phyloP scores from a whole-genome alignment of 2,113 vertebrate species.

The Astatoreochromis straeleni region DNA sequence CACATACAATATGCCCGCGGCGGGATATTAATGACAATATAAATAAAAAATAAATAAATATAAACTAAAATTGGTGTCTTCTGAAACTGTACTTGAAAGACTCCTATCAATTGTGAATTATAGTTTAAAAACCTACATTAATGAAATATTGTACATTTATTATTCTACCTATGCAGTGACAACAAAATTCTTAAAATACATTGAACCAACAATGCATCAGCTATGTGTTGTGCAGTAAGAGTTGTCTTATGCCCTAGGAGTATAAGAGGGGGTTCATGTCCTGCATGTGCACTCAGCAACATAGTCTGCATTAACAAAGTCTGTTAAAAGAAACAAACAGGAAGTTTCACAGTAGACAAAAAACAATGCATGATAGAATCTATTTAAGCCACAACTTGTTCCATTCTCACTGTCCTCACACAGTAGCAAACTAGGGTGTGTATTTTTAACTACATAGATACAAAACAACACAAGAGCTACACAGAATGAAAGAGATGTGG shows the following conservation, averaged over 20 bases:
- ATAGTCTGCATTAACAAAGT: background rate
- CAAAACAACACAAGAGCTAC: background rate
- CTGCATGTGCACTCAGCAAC: background rate
- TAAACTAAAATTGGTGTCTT: background rate
- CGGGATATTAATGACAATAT: background rate
- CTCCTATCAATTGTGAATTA: too few relatives aligned
- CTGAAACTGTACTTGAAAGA: too few relatives aligned
- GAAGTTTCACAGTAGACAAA: background rate
- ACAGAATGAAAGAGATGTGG: background rate
- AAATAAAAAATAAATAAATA: background rate
- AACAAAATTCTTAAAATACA: background rate
- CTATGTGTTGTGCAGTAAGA: background rate
- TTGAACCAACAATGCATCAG: background rate
- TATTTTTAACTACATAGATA: background rate
- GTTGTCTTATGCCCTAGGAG: background rate
- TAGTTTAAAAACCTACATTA: too few relatives aligned
- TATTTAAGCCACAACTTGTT: background rate
- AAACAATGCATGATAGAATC: background rate
- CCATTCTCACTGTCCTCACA: background rate
- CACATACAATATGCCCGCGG: too few relatives aligned
- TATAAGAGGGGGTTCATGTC: background rate
- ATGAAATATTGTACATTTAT: too few relatives aligned
- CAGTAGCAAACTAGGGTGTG: background rate
- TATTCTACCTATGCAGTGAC: background rate
- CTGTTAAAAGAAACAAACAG: background rate